Conservation (phyloP, 2,797 vertebrate genomes). For the Cossypha heuglini region DNA sequence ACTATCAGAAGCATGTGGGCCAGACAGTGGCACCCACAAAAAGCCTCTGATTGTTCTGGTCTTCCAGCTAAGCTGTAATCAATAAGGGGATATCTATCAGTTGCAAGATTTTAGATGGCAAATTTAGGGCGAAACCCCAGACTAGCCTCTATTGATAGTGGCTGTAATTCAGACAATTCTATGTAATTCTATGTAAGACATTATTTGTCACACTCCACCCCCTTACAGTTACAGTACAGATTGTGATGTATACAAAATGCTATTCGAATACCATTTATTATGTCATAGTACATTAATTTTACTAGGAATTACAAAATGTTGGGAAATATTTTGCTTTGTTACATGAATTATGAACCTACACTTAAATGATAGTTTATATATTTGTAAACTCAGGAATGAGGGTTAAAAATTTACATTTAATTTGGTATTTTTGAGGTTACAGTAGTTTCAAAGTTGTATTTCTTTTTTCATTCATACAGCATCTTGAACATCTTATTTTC, state of each 20-base stretch:
- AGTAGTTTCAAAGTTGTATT: background rate
- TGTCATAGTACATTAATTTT: background rate
- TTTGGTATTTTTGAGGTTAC: background rate
- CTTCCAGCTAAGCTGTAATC: background rate
- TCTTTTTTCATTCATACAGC: background rate
- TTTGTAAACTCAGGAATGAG: background rate
- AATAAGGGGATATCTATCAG: background rate
- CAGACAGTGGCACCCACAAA: background rate
- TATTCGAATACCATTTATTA: background rate
- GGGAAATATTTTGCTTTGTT: background rate
- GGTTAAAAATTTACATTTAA: background rate
- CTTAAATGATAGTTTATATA: background rate
- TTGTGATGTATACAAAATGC: background rate
- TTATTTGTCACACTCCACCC: background rate
- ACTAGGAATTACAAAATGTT: background rate
- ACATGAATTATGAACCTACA: background rate
- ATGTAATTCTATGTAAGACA: background rate
- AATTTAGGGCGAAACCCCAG: background rate
- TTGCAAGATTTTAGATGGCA: background rate
- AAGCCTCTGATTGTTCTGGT: background rate
- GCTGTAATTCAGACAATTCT: background rate
- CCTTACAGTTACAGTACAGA: background rate
- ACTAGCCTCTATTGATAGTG: background rate
- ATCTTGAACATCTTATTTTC: background rate
- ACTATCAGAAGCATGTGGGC: background rate